A percentile compares a stretch with the other conserved stretches of the same genome.
Conservation (phyloP, 2,888 invertebrate species). For the Altica lythri region DNA sequence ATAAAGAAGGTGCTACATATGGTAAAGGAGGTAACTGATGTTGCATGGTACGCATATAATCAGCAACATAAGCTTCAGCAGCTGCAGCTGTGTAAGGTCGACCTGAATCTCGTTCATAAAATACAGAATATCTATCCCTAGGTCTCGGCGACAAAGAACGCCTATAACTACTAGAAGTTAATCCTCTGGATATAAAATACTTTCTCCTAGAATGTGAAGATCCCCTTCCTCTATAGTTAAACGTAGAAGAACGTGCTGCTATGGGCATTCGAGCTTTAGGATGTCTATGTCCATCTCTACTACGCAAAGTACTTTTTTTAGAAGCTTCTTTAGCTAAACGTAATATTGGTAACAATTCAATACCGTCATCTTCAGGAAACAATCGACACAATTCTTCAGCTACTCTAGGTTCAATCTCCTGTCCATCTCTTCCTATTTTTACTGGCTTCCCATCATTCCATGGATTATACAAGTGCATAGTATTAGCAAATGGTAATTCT, state of each 20-base stretch:
- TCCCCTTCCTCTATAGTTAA: conserved; percentile 61
- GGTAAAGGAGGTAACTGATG: conserved; percentile 84
- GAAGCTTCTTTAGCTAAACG: conserved; percentile 84
- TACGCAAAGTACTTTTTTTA: conserved; percentile 57
- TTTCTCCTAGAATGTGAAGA: conserved; percentile 64
- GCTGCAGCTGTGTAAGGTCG: conserved; percentile 62
- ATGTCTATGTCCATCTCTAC: conserved; percentile 57
- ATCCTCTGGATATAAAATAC: conserved; percentile 67
- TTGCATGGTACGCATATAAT: conserved; percentile 88
- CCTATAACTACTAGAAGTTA: conserved; percentile 61
- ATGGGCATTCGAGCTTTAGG: conserved; percentile 57
- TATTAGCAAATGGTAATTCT: conserved; percentile 90
- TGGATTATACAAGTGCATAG: conserved; percentile 91
- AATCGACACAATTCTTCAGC: conserved; percentile 93
- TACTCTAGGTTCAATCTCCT: conserved; percentile 95
- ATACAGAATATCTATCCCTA: conserved; percentile 63
- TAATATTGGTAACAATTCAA: conserved; percentile 86
- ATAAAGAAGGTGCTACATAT: conserved; percentile 72
- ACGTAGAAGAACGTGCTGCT: conserved; percentile 59
- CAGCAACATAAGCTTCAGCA: conserved; percentile 86
- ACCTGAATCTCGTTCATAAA: conserved; percentile 64
- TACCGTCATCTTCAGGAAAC: conserved; percentile 90
- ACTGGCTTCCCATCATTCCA: conserved; percentile 99
- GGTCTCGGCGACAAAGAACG: conserved; percentile 65
- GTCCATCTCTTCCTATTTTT: conserved; percentile 98